These are phyloP conservation scores for Diogma glabrata DNA, from an alignment of 2,888 invertebrate species.

Conservation along the genomic window DNA sequence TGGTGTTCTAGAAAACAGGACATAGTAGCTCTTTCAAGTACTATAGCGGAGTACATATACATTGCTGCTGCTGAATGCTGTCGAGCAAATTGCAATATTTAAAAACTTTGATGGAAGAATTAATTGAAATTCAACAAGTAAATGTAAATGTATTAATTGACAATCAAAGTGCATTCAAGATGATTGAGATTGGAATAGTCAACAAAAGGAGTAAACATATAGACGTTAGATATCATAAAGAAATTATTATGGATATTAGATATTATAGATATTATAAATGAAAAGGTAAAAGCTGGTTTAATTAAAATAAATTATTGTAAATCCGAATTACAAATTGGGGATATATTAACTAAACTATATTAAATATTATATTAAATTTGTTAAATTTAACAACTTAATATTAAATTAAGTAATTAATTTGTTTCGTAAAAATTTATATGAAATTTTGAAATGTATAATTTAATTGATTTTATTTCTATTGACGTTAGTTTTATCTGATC, in stretches of 20 bases:
- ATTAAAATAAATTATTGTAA: neutral
- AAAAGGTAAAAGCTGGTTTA: neutral
- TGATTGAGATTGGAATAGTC: neutral
- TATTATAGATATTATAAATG: too few species aligned
- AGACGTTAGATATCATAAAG: too few species aligned
- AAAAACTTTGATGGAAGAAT: neutral
- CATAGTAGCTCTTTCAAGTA: neutral
- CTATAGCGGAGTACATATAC: neutral
- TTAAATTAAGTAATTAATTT: neutral
- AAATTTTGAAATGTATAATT: too few species aligned
- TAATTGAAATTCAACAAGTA: neutral
- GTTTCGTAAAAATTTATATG: too few species aligned
- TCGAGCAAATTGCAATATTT: neutral
- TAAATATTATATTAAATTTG: neutral
- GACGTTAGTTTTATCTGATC: too few species aligned
- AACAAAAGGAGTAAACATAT: too few species aligned
- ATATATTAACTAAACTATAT: neutral
- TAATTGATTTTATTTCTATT: too few species aligned
- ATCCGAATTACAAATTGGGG: neutral
- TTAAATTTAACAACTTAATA: neutral
- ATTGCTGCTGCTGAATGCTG: neutral
- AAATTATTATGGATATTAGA: too few species aligned
- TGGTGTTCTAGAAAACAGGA: neutral
- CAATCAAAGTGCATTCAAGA: too few species aligned
- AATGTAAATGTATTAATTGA: neutral